A percentile compares a stretch with the other conserved stretches of the same genome.
Evolutionary conservation across 2,797 vertebrate genomes (phyloP).

Genomic region (Brachyrhaphis roseni): DNA sequence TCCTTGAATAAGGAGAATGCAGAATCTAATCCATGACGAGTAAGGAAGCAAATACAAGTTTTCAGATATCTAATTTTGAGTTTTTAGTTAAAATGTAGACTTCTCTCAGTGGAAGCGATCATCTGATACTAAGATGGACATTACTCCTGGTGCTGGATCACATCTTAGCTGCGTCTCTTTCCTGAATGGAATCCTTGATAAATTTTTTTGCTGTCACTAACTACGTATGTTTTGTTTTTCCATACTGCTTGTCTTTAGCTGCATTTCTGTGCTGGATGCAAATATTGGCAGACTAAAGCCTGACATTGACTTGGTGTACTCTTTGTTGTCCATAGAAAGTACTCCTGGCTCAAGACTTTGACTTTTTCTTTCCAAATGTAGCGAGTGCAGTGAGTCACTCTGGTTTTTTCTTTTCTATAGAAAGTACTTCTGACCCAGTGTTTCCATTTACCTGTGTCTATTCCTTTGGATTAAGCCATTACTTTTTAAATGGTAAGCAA

Average conservation of each 20-base stretch:
- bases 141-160: neutral
- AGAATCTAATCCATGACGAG: neutral
- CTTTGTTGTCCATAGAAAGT: neutral
- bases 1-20: neutral
- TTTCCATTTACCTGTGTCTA: neutral
- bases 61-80: neutral
- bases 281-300: neutral
- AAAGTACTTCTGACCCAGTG: neutral
- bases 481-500: slow-evolving; percentile 7
- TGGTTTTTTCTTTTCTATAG: neutral
- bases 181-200: neutral
- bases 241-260: neutral
- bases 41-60: neutral
- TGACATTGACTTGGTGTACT: neutral
- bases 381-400: neutral
- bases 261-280: neutral
- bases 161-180: neutral
- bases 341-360: neutral
- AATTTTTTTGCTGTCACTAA: neutral
- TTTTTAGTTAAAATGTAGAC: neutral
- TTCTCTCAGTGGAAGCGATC: neutral
- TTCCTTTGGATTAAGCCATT: neutral
- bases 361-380: neutral
- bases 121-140: neutral
- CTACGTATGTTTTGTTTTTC: neutral